phyloP scores from a whole-genome alignment of 2,113 vertebrate species.

The Megaceryle maxima region DNA sequence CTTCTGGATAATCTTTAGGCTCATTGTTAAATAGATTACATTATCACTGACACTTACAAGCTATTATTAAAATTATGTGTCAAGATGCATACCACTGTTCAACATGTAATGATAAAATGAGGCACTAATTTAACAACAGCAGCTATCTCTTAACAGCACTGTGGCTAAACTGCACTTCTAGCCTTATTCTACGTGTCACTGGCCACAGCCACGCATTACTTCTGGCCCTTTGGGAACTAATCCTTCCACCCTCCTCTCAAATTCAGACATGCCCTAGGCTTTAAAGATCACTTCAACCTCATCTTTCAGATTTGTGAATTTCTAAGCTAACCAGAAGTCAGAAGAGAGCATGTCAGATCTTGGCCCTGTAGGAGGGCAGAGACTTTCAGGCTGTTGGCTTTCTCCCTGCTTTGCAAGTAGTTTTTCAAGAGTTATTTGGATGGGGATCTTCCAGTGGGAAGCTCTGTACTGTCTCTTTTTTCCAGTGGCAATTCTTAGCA shows the following conservation, averaged over 20 bases:
- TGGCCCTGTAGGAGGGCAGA: background rate
- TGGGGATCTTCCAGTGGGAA: background rate
- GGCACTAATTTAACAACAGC: background rate
- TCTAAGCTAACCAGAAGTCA: background rate
- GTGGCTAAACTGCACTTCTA: background rate
- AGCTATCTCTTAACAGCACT: background rate
- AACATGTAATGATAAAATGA: background rate
- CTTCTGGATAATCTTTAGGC: slow-evolving; percentile 25
- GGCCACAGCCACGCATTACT: background rate
- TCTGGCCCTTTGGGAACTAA: background rate
- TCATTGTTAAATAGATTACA: slow-evolving; percentile 41
- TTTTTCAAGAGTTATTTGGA: background rate
- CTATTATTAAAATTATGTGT: slow-evolving; percentile 63
- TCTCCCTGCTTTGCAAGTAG: background rate
- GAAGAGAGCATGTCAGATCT: background rate
- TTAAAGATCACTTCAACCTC: background rate
- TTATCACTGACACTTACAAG: slow-evolving; percentile 57
- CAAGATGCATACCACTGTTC: slow-evolving; percentile 1
- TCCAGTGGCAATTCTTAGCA: background rate
- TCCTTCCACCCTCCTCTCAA: background rate
- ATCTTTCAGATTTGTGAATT: background rate
- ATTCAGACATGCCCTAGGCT: background rate
- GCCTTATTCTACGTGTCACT: slow-evolving; percentile 55
- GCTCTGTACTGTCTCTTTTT: background rate
- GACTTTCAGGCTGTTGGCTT: background rate